Conservation (phyloP, 1,140 invertebrate species). For the Campoletis sonorensis region DNA sequence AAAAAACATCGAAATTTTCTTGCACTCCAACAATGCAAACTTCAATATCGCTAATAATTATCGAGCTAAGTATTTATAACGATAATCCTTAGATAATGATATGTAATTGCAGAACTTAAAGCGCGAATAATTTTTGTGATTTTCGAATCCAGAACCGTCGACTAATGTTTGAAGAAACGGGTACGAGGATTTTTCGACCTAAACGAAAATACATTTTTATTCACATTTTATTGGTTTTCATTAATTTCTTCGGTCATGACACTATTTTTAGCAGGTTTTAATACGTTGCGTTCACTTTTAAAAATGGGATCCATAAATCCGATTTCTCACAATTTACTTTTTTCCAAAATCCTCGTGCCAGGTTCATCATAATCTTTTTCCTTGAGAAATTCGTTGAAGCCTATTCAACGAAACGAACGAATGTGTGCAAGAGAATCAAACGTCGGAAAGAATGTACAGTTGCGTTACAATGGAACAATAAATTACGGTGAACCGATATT, state of each 20-base stretch:
- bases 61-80: slow-evolving; percentile 52
- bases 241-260: no score
- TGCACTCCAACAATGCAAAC: no score
- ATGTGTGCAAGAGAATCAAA: slow-evolving; percentile 2
- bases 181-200: not conserved
- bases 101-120: slow-evolving; percentile 16
- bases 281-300: no score
- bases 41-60: no score
- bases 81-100: slow-evolving; percentile 42
- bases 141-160: not conserved
- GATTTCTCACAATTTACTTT: no score
- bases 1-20: no score
- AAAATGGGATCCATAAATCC: no score
- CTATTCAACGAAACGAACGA: not conserved
- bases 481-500: slow-evolving; percentile 52
- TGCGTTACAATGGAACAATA: slow-evolving; percentile 64
- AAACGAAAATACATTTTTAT: not conserved
- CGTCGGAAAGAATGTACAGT: slow-evolving; percentile 41
- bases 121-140: slow-evolving; percentile 26
- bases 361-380: not conserved
- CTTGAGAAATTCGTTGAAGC: not conserved
- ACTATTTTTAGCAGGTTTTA: no score
- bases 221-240: no score
- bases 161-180: not conserved
- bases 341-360: no score